Evolutionary conservation across 2,113 vertebrate species (phyloP), one percentile per base, ranked within the genome.

Genomic region (Plestiodon gilberti): DNA sequence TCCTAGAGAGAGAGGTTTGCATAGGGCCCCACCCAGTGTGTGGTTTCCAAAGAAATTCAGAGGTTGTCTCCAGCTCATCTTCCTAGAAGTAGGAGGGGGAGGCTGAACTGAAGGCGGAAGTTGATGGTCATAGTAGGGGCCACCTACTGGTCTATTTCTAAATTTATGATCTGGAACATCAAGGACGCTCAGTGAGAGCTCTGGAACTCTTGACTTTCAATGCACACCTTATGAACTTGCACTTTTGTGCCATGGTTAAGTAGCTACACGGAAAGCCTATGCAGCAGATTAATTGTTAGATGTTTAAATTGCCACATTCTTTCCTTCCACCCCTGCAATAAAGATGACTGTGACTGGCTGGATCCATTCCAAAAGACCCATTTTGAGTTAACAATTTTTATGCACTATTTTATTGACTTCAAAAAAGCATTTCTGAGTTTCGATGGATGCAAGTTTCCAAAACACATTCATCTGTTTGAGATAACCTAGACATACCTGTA

Each of bases 331-430:
- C 17, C 52, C 55, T 76, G 76, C 88, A 86, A 89, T 87, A 43
- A 30, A 91, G 57, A 91, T 81, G 85, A 87, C 2, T 64, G 82
- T 90, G 87, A 70, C 81, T 88, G 89, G 83, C 40, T 93, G 90
- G 89, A 92, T 83, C 0, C 0, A 65, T 81, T 92, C 86, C 93
- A 91, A 86, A 82, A 65, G 65, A 88, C 86, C 62, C 6, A 20
- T 92, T 88, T 90, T 87, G 88, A 33, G 85, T 89, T 92, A 91
- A 93, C 73, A 90, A n/a, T 69, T 59, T 86, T 83, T 87, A 62
- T 89, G 85, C 69, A 48, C 73, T 89, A 52, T 90, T 94, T 87
- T 95, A 92, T 94, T 92, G 89, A 57, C 55, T 14, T 91, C 90
- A 89, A 75, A 35, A 78, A 91, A 91, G 28, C 76, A n/a, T 83